phyloP scores from a whole-genome alignment of 2,888 invertebrate genomes.

The Teleogryllus oceanicus region DNA sequence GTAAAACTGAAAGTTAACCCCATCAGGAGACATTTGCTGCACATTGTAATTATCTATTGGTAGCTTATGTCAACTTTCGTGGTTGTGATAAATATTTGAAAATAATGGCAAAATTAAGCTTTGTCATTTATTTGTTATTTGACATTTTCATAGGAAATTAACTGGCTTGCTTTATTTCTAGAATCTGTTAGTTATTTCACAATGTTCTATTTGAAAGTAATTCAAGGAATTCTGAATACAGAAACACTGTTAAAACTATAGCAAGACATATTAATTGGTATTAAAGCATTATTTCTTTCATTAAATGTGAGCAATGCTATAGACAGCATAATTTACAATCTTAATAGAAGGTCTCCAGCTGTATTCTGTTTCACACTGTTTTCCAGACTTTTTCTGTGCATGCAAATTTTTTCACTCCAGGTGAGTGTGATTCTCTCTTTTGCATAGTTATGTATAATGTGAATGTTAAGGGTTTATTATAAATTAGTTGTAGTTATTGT shows the following conservation, averaged over 20 bases:
- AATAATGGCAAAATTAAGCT: too few relatives aligned
- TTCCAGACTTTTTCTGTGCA: neutral
- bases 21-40: too few relatives aligned
- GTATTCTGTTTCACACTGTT: neutral
- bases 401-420: neutral
- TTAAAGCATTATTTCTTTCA: neutral
- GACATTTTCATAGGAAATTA: too few relatives aligned
- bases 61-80: too few relatives aligned
- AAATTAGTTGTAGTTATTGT: neutral
- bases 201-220: neutral
- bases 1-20: too few relatives aligned
- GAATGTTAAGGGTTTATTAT: neutral
- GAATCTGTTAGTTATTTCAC: neutral
- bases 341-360: neutral
- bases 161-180: too few relatives aligned
- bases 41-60: too few relatives aligned
- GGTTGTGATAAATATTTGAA: too few relatives aligned
- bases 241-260: neutral
- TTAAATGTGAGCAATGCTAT: neutral
- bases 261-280: neutral
- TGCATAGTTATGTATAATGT: neutral
- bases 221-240: neutral
- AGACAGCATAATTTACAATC: neutral
- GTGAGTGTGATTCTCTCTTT: too few relatives aligned
- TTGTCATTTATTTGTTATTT: too few relatives aligned